A percentile compares a stretch with the other conserved stretches of the same genome.
Evolutionary conservation across 2,888 invertebrate genomes (phyloP).

Genomic region (Drosophila bunnanda): DNA sequence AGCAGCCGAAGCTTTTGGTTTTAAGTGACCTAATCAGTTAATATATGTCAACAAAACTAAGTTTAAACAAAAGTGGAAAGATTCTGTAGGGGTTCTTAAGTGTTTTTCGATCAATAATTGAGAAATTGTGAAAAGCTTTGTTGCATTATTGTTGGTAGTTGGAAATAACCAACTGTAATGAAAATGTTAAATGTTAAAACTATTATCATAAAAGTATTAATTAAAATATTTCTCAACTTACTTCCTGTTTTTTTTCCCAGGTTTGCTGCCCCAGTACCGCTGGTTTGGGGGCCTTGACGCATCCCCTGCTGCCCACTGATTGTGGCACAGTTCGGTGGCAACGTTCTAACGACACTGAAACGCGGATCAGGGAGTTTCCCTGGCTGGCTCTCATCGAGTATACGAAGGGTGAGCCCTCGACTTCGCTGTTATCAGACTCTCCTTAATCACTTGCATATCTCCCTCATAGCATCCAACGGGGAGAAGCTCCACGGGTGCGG

Average conservation of each 20-base stretch:
- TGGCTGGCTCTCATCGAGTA: slow-evolving; percentile 69
- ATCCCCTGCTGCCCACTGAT: slow-evolving; percentile 55
- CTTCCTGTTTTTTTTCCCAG: slow-evolving; percentile 30
- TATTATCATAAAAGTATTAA: neutral
- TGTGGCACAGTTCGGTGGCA: slow-evolving; percentile 60
- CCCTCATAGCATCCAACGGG: slow-evolving; percentile 38
- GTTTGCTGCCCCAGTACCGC: slow-evolving; percentile 63
- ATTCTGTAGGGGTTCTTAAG: neutral
- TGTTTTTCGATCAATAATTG: neutral
- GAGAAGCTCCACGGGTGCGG: slow-evolving; percentile 68
- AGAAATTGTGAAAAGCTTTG: neutral
- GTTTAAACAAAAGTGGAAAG: slow-evolving; percentile 3
- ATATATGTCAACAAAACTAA: slow-evolving; percentile 4
- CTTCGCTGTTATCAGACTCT: neutral
- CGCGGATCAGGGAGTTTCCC: slow-evolving; percentile 65
- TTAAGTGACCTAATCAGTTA: slow-evolving; percentile 16
- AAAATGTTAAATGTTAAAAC: neutral
- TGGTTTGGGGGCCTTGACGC: slow-evolving; percentile 26
- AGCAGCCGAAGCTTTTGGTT: slow-evolving; percentile 1
- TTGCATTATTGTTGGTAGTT: too few species aligned
- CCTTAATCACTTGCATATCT: slow-evolving; percentile 8
- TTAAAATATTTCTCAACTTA: neutral
- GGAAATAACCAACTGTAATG: neutral
- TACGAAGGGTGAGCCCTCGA: slow-evolving; percentile 47
- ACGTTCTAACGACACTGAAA: slow-evolving; percentile 47